These are phyloP conservation scores for Chromobotia macracanthus DNA, from an alignment of 2,797 vertebrate genomes.

Conservation along the genomic window DNA sequence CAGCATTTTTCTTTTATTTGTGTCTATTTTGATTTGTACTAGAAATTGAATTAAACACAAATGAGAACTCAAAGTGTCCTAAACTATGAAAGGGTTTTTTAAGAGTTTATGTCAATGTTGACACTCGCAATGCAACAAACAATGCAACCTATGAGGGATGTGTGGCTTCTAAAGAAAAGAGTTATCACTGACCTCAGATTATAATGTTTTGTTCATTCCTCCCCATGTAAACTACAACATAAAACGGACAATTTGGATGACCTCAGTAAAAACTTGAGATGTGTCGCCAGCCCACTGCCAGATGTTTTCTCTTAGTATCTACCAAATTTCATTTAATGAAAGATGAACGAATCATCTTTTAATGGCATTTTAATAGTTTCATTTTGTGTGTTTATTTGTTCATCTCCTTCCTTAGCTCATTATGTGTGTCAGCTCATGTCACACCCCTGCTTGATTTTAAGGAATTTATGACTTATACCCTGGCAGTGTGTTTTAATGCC, in stretches of 20 bases:
- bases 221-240: slow-evolving; percentile 12
- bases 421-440: not conserved
- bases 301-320: slow-evolving; percentile 5
- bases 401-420: not conserved
- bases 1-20: too few relatives aligned
- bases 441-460: not conserved
- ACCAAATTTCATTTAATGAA: not conserved
- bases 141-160: too few relatives aligned
- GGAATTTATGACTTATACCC: not conserved
- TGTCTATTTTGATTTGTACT: too few relatives aligned
- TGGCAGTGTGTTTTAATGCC: not conserved
- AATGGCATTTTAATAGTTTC: slow-evolving; percentile 16
- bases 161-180: not conserved
- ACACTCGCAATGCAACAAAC: too few relatives aligned
- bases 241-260: slow-evolving; percentile 1
- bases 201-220: slow-evolving; percentile 19
- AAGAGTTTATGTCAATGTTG: too few relatives aligned
- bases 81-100: too few relatives aligned
- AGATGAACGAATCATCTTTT: not conserved
- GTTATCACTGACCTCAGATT: not conserved
- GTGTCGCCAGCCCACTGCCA: not conserved
- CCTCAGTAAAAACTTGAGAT: not conserved
- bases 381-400: slow-evolving; percentile 25
- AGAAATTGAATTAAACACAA: too few relatives aligned
- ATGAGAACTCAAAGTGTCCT: too few relatives aligned